Base-by-base conservation (phyloP, 2,888 invertebrate species). In the Mallateleia sp. region DNA sequence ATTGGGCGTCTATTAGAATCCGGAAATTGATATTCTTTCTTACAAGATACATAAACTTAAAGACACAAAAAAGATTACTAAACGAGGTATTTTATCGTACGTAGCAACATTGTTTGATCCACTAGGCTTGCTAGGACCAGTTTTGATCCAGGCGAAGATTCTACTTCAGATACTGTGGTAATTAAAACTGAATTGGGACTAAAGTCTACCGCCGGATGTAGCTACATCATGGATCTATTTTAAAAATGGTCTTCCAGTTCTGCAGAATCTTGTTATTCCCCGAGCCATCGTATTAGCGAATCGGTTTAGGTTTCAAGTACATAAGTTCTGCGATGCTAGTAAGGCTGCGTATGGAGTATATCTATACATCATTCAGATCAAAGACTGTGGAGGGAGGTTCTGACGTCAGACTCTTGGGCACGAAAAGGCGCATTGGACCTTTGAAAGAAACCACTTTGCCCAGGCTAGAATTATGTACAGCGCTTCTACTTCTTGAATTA, bases 391-490 rank as follows among this genome's bases (percentile, higher is more conserved):
- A 42, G 7, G 45, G 62, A 3, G 22, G 11, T 14, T 42, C 18
- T 32, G 15, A n/a, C 18, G 28, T 24, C 11, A 18, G 18, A 1
- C 22, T 62, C 7, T 3, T 64, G 8, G 15, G 20, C 8, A 11
- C 38, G n/a, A 47, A 66, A 28, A 66, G n/a, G 1, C 20, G 25
- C 11, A 47, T 47, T 5, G 66, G 47, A 2, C 47, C 66, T 4
- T n/a, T 66, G n/a, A 45, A 47, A 9, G 47, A 45, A 20, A n/a
- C 15, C n/a, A n/a, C n/a, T n/a, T n/a, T n/a, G n/a, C n/a, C 69
- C 3, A 34, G 69, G 14, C 18, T 54, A 22, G 69, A 69, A 24
- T 38, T 69, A 34, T 54, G 69, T 18, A 32, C 50, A 14, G 47
- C 66, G 1, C 28, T 11, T 14, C 20, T 47, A 9, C 18, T 52